Base-by-base conservation (phyloP, 2,113 vertebrate genomes). In the Stigmatopora nigra region DNA sequence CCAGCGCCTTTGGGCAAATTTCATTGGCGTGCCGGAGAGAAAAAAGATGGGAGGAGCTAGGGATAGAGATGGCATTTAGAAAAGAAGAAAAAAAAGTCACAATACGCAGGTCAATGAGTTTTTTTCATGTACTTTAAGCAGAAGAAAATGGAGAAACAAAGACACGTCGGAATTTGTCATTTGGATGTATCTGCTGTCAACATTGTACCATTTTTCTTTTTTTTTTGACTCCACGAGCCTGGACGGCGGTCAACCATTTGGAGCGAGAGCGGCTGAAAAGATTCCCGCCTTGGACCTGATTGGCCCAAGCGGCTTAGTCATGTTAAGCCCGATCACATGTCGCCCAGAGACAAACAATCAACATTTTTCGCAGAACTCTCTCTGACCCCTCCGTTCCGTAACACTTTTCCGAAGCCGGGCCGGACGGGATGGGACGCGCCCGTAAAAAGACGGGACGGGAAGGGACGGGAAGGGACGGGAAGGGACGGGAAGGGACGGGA, bases 261-360 rank as follows among this genome's bases (percentile, higher is more conserved):
- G 38, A 41, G 38, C 9, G 38, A 10, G 38, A 13, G 69, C 68
- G 63, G 76, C 79, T 78, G 66, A 77, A 82, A 83, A 31, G 25
- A 81, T 78, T 72, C 83, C 79, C 76, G 14, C 12, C 22, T 7
- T 68, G 73, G 78, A 77, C 79, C 80, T 87, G 84, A 88, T 82
- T 86, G 84, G 86, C 75, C 77, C 82, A 82, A 86, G 83, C 80
- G 72, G 82, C 80, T 88, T 86, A 87, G 79, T 78, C 73, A 78
- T 69, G 78, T 71, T 88, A 86, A 88, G 79, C 78, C 60, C 20
- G 2, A 70, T 87, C 80, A 86, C 84, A 88, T 73, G 85, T 71
- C 72, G 67, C 64, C 69, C 71, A 78, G 61, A 68, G 78, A 72
- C 69, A 86, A 87, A 84, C 69, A 76, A 64, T 76, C 59, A 65